These are phyloP conservation scores for Ormyrus labotus DNA, from an alignment of 2,888 invertebrate genomes.

Conservation along the genomic window DNA sequence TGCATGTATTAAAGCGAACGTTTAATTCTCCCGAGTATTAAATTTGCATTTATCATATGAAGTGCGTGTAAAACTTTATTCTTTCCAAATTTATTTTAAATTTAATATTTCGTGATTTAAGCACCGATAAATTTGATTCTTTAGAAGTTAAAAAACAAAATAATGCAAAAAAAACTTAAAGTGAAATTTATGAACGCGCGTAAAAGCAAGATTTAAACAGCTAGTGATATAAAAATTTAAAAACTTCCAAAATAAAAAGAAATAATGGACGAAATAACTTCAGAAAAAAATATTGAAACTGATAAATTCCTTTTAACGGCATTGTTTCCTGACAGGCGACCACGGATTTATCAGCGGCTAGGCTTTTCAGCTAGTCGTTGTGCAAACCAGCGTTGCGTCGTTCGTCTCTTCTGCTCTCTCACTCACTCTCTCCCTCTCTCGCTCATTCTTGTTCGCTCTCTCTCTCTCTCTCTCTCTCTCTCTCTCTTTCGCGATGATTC, in stretches of 20 bases:
- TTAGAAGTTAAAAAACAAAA: no score
- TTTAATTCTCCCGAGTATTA: no score
- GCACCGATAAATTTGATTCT: no score
- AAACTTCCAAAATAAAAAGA: not conserved
- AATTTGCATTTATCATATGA: no score
- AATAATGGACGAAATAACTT: not conserved
- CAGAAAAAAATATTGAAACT: slow-evolving; percentile 8
- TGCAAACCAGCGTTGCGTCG: not conserved
- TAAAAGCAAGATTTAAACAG: not conserved
- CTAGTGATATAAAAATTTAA: no score
- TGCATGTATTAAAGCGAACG: no score
- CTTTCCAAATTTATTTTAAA: no score
- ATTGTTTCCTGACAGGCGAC: slow-evolving; percentile 30
- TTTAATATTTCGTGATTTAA: no score
- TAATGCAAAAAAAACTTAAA: not conserved
- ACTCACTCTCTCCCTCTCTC: no score
- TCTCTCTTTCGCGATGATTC: not conserved
- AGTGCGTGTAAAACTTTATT: no score
- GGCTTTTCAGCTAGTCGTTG: slow-evolving; percentile 21
- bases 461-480: no score
- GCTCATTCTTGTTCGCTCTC: no score
- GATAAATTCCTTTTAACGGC: slow-evolving; percentile 35
- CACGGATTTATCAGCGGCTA: slow-evolving; percentile 31
- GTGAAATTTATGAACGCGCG: not conserved
- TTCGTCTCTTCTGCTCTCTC: not conserved